Base-by-base conservation (phyloP, 2,888 invertebrate species). In the Perizoma flavofasciatum region DNA sequence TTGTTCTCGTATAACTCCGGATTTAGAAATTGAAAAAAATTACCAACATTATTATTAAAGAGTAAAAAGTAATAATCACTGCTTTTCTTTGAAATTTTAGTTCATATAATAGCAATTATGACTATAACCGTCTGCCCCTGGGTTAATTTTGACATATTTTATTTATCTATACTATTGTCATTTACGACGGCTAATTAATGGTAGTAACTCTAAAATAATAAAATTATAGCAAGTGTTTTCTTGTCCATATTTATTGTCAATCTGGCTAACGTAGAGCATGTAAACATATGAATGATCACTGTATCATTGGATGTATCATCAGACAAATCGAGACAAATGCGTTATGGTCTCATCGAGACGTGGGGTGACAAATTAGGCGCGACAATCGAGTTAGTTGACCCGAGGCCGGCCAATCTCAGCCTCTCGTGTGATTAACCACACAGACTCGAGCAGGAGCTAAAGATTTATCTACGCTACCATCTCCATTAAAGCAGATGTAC, bases 351-450 rank as follows among this genome's bases (percentile, higher is more conserved):
- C 72, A 73, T 75, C 75, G 72, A 73, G 75, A 72, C 71, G 76
- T 75, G 78, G 77, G 82, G 81, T 78, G 82, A 86, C 86, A 86
- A 88, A 89, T 90, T 89, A 88, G 86, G 81, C 80, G 84, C 84
- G 88, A 81, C 87, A 88, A 89, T 89, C 88, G 85, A 89, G 87
- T 89, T 87, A 91, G 81, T 86, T 89, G 90, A 91, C 89, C 90
- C 85, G 77, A 62, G 80, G 66, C 59, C 59, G 41, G 60, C 66
- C 83, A 83, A 86, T 86, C 85, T 82, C 77, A 68, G 76, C 40
- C 48, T n/a, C 72, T 67, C 74, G 70, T 69, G 69, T 77, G 77
- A 83, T 85, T 83, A 81, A 80, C 79, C 73, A 65, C 71, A 63
- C 68, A 69, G 71, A 68, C 72, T 60, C 45, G 61, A n/a, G 34